A percentile compares a stretch with the other conserved stretches of the same genome.
Conservation (phyloP, 1,140 invertebrate genomes). For the Orius laevigatus region DNA sequence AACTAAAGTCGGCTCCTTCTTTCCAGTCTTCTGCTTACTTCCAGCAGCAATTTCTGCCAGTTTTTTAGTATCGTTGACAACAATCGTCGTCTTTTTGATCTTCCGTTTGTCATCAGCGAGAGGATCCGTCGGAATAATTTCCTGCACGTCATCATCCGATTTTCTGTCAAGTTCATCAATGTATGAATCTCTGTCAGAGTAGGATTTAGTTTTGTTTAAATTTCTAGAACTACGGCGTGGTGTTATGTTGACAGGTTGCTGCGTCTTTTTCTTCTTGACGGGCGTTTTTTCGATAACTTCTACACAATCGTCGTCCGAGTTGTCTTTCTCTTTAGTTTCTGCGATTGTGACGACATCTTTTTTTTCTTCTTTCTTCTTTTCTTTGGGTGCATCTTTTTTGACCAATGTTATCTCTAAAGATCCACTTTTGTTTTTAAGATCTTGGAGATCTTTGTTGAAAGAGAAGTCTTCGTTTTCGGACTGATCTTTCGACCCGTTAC, state of each 20-base stretch:
- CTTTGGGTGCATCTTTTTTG: not conserved
- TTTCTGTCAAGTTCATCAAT: conserved; percentile 24
- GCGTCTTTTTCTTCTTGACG: conserved; percentile 26
- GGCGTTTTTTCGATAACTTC: conserved; percentile 21
- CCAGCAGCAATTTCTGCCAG: conserved; percentile 49
- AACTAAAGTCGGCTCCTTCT: conserved; percentile 58
- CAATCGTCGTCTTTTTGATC: conserved; percentile 39
- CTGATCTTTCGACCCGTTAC: conserved; percentile 17
- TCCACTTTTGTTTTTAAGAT: conserved; percentile 4
- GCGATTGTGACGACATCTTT: not conserved
- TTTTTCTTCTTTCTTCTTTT: conserved; percentile 1
- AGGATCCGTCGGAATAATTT: conserved; percentile 33
- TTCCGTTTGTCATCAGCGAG: conserved; percentile 33
- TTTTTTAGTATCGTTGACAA: conserved; percentile 54
- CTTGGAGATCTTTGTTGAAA: conserved; percentile 11
- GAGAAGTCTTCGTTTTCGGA: conserved; percentile 10
- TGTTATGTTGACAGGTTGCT: conserved; percentile 30
- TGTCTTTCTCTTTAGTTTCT: conserved; percentile 27
- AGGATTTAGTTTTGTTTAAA: conserved; percentile 41
- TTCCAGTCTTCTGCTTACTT: conserved; percentile 30
- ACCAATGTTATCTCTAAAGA: conserved; percentile 13
- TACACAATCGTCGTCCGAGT: conserved; percentile 14
- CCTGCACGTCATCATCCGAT: conserved; percentile 28
- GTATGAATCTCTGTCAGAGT: conserved; percentile 42
- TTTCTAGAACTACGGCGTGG: conserved; percentile 43